phyloP scores from a whole-genome alignment of 92 coral and sea anemone genomes.

The Bergia sp. region DNA sequence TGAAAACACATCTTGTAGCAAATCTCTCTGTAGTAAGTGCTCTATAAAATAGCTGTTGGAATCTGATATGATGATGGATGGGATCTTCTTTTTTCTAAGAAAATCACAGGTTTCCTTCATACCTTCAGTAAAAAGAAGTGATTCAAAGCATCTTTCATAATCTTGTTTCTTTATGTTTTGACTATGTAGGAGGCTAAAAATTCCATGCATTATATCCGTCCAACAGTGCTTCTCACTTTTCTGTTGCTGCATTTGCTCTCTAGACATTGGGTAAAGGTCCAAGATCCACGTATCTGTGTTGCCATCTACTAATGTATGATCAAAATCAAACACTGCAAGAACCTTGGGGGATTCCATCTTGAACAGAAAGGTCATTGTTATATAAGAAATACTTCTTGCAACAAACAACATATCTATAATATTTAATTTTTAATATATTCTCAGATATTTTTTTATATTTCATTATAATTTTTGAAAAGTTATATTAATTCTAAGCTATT shows the following conservation, averaged over 20 bases:
- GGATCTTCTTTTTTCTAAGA: constrained; percentile 53
- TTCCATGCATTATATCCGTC: constrained; percentile 90
- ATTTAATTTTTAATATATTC: too few relatives aligned
- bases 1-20: constrained; percentile 58
- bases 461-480: too few relatives aligned
- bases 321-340: constrained; percentile 93
- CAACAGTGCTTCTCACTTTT: constrained; percentile 76
- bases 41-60: constrained; percentile 92
- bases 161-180: constrained; percentile 67
- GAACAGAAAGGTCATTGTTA: not conserved
- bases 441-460: too few relatives aligned
- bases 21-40: constrained; percentile 72
- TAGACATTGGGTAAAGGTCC: constrained; percentile 64
- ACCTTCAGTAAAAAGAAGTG: constrained; percentile 79
- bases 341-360: constrained; percentile 48
- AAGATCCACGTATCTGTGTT: constrained; percentile 99
- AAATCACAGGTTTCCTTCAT: constrained; percentile 89
- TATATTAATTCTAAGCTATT: too few relatives aligned
- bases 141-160: constrained; percentile 79
- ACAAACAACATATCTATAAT: too few relatives aligned
- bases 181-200: constrained; percentile 68
- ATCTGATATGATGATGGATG: constrained; percentile 85
- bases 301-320: constrained; percentile 91
- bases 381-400: too few relatives aligned
- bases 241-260: constrained; percentile 56